A percentile compares a stretch with the other conserved stretches of the same genome.
Conservation (phyloP, 2,888 invertebrate species). For the Ischnus inquisitorius region DNA sequence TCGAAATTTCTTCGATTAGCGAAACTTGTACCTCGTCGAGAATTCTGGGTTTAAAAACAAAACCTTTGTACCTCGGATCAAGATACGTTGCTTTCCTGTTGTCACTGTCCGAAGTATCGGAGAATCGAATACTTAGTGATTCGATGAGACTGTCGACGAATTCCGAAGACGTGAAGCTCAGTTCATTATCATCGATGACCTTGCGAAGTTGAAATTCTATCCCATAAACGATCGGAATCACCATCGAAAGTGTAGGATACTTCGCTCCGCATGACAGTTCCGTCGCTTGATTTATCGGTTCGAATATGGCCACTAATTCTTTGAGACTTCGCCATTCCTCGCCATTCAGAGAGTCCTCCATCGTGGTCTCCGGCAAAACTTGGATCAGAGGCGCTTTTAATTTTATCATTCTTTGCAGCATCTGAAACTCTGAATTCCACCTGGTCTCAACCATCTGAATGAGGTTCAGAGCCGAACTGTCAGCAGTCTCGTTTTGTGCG, state of each 20-base stretch:
- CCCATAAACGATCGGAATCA: constrained; percentile 6
- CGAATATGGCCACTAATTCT: constrained; percentile 19
- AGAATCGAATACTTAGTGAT: neutral
- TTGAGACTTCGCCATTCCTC: constrained; percentile 30
- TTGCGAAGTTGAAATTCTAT: neutral
- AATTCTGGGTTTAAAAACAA: neutral
- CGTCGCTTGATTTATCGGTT: constrained; percentile 47
- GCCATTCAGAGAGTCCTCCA: constrained; percentile 22
- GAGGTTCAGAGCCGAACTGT: constrained; percentile 18
- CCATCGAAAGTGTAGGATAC: constrained; percentile 10
- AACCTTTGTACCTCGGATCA: neutral
- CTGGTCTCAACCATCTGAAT: constrained; percentile 49
- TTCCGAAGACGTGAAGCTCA: neutral
- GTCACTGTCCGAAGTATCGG: neutral
- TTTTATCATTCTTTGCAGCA: constrained; percentile 33
- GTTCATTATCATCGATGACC: neutral
- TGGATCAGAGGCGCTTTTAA: constrained; percentile 19
- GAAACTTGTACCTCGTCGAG: neutral
- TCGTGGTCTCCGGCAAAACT: constrained; percentile 31
- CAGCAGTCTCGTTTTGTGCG: constrained; percentile 34
- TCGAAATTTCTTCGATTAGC: neutral
- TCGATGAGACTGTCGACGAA: neutral
- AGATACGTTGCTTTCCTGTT: neutral
- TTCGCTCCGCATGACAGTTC: constrained; percentile 35
- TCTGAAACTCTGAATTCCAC: constrained; percentile 44